A percentile compares a stretch with the other conserved stretches of the same genome.
Conservation (phyloP, 1,140 invertebrate species). For the Chionoecetes opilio region DNA sequence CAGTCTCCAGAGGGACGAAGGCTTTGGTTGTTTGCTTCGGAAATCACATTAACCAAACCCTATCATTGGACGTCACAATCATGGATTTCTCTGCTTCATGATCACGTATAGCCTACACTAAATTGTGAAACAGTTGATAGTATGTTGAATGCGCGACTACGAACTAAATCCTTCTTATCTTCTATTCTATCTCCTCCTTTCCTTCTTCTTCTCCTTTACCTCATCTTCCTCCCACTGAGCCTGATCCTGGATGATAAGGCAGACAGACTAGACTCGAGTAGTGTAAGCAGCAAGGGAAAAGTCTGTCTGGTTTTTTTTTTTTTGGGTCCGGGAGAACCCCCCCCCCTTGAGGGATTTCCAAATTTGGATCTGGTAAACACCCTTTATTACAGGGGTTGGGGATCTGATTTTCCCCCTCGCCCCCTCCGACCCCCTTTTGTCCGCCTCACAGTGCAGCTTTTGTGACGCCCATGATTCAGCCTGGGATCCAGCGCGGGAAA, state of each 20-base stretch:
- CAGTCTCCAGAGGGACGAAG: not conserved
- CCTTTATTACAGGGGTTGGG: conserved; percentile 78
- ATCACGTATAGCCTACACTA: not conserved
- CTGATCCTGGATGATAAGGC: not conserved
- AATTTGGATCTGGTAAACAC: conserved; percentile 74
- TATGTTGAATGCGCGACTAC: not conserved
- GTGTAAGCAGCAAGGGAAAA: not conserved
- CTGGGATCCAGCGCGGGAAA: conserved; percentile 61
- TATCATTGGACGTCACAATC: not conserved
- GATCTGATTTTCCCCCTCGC: conserved; percentile 76
- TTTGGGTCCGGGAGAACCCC: not conserved
- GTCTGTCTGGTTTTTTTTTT: conserved; percentile 22
- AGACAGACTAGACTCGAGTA: no score
- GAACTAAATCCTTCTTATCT: not conserved
- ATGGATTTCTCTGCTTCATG: not conserved
- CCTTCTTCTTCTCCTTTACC: not conserved
- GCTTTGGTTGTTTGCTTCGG: not conserved
- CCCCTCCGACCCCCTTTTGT: conserved; percentile 66
- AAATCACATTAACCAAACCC: not conserved
- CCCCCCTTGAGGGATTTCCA: conserved; percentile 50
- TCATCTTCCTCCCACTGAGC: not conserved
- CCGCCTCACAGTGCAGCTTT: conserved; percentile 63
- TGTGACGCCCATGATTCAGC: conserved; percentile 67
- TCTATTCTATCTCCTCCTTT: not conserved
- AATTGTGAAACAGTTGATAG: not conserved